Base-by-base conservation (phyloP, 1,140 invertebrate species). In the Drosophila pandora region DNA sequence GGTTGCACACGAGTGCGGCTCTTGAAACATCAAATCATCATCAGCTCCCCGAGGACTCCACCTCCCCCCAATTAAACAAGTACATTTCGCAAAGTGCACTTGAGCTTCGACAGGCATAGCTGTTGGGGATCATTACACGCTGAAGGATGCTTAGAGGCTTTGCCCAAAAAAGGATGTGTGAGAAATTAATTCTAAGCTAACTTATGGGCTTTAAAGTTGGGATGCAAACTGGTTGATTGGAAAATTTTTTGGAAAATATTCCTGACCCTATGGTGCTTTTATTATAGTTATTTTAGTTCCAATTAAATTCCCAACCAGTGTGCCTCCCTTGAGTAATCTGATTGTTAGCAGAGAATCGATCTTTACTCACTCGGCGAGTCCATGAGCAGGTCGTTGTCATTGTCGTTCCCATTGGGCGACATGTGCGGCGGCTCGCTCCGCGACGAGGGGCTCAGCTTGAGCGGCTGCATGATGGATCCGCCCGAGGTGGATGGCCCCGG, bases 331-430 rank as follows among this genome's bases (percentile, higher is more conserved):
- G 17, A n/a, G 10, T 1, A 48, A 10, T 22, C 30, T 22, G 22
- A 21, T 6, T 12, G 12, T 6, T 52, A 70, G 83, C 76, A 72
- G 17, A 81, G 72, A 91, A 76, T 68, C 87, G 90, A 91, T 91
- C 90, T 90, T 91, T 77, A 95, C 95, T 95, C 94, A 97, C 96
- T 96, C 90, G 95, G 95, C 50, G 95, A 96, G 93, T 97, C 96
- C 82, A 95, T 95, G 45, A 96, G 93, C 50, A 96, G 93, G 93
- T 97, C 96, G 54, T 56, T 93, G 52, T 93, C 93, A 57, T 93
- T 93, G 63, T 95, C 94, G 17, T 94, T 94, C 48, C 92, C 93
- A 59, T 90, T 92, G 10, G 93, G 93, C 54, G 93, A 93, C 22
- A 93, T 13, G 12, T 90, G 93, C 84, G 83, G 76, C 48, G 83